Evolutionary conservation across 2,113 vertebrate species (phyloP), one percentile per base, ranked within the genome.

Genomic region (Hemicordylus capensis): DNA sequence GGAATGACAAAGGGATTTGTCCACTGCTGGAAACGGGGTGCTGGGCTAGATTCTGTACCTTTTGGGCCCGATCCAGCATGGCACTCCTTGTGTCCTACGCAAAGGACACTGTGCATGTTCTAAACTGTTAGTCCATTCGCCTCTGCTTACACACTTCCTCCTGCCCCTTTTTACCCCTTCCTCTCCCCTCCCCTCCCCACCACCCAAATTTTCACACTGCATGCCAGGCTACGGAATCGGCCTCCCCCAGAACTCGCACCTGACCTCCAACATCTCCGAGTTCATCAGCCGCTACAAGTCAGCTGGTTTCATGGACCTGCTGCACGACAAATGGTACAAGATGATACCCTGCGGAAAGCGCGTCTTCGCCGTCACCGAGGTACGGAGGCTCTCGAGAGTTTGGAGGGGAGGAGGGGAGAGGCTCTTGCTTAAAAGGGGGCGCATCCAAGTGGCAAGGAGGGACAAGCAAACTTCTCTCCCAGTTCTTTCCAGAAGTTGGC

Each of bases 301-400:
- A 0, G 97, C 98, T 0, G 98, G 98, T 0, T 98, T 97, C 96
- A 98, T 98, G 67, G 98, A 98, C 92, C 95, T 98, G 86, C 94
- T 99, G 74, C 98, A 99, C 0, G 98, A 98, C 96, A 98, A 98
- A 93, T 99, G 98, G 98, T 99, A 98, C 96, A 98, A 97, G 95
- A 98, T 98, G 96, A 97, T 98, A 80, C 98, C 98, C 5, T 99
- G 98, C 28, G 98, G 98, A 56, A 98, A 98, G 91, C 94, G 98
- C 14, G 97, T 97, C 79, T 97, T 98, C 4, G 98, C 97, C 0
- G 97, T 98, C 83, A 98, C 98, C 0, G 98, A 98, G 98, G 98
- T 98, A 90, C 73, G 94, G 86, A 61, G 39, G 9, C 56, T 46
- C 31, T 46, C 2, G 1, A 28, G n/a, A 44, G 37, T 8, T 28